These are phyloP conservation scores for Pseudopleuronectes americanus DNA, from an alignment of 2,797 vertebrate genomes.

Conservation along the genomic window DNA sequence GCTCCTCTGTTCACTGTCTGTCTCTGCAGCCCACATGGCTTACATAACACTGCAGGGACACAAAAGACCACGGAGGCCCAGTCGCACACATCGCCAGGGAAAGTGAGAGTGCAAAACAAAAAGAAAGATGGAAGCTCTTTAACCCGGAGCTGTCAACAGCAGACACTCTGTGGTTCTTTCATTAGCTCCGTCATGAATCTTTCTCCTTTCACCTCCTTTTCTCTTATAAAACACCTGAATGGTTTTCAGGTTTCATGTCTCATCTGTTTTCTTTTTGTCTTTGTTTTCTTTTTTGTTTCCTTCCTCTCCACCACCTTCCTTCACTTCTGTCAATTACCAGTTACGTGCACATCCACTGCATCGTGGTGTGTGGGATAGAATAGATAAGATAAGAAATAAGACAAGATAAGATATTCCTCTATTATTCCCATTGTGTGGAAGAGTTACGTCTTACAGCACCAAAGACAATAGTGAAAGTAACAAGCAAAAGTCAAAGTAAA, in stretches of 20 bases:
- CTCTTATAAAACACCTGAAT: not conserved
- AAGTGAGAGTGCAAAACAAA: slow-evolving; percentile 69
- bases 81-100: slow-evolving; percentile 55
- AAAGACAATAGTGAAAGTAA: too few species aligned
- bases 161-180: not conserved
- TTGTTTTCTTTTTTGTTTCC: not conserved
- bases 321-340: too few species aligned
- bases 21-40: slow-evolving; percentile 66
- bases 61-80: slow-evolving; percentile 69
- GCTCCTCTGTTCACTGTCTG: slow-evolving; percentile 61
- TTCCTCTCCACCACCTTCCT: too few species aligned
- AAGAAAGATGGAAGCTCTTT: slow-evolving; percentile 40
- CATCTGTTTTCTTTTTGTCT: not conserved
- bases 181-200: not conserved
- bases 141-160: slow-evolving; percentile 58
- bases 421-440: too few species aligned
- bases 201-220: not conserved
- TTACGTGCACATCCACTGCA: too few species aligned
- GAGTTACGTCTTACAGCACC: too few species aligned
- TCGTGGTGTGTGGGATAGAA: too few species aligned
- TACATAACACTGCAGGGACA: slow-evolving; percentile 66
- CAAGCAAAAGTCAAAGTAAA: too few species aligned
- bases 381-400: too few species aligned
- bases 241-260: not conserved
- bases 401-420: too few species aligned